These are phyloP conservation scores for Hystrix cristata DNA, from an alignment of 2,113 vertebrate genomes.

Conservation along the genomic window DNA sequence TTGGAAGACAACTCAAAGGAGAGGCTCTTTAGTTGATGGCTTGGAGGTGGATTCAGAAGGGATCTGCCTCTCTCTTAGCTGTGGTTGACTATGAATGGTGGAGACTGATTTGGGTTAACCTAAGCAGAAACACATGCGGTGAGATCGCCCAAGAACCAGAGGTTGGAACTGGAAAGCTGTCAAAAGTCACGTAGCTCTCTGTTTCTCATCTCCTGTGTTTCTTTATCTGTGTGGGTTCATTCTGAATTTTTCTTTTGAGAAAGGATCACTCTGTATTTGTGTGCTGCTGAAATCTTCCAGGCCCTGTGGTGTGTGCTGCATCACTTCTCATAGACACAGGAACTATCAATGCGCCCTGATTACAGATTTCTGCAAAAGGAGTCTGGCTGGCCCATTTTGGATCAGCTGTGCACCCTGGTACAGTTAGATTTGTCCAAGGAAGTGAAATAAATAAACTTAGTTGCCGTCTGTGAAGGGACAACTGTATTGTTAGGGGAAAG, in stretches of 20 bases:
- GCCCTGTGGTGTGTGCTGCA: neutral
- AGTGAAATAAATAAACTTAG: neutral
- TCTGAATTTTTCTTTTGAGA: neutral
- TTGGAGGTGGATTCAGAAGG: neutral
- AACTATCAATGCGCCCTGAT: neutral
- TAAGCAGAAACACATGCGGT: neutral
- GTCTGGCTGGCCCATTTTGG: rapidly evolving
- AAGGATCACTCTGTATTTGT: neutral
- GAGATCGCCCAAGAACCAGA: neutral
- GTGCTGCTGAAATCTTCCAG: neutral
- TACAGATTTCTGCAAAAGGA: neutral
- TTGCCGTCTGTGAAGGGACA: neutral
- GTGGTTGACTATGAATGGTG: neutral
- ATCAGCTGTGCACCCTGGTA: neutral
- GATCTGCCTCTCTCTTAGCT: neutral
- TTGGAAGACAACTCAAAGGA: neutral
- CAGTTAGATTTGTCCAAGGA: neutral
- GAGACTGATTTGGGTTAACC: neutral
- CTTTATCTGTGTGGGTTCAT: neutral
- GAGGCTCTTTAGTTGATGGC: neutral
- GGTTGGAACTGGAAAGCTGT: neutral
- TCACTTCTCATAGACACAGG: neutral
- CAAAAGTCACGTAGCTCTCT: no score
- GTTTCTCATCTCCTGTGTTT: neutral
- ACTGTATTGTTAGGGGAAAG: neutral